phyloP scores from a whole-genome alignment of 2,113 vertebrate species.

The Prionailurus viverrinus region DNA sequence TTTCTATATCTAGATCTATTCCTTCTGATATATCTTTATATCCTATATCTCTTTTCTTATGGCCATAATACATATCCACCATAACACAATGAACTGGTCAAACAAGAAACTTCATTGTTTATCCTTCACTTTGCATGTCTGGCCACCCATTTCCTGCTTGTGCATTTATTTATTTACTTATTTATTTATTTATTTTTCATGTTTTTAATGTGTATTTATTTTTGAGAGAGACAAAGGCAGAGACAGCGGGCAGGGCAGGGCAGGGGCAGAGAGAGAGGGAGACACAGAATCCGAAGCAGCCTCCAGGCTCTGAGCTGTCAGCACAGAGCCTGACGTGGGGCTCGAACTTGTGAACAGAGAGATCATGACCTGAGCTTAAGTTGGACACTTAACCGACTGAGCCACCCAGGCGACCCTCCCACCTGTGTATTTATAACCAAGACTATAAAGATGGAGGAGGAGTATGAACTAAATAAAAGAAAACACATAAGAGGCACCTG shows the following conservation, averaged over 20 bases:
- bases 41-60: background rate
- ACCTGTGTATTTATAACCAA: background rate
- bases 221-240: too few species aligned
- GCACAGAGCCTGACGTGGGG: too few species aligned
- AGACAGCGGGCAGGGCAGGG: too few species aligned
- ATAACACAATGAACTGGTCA: background rate
- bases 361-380: too few species aligned
- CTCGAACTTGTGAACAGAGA: too few species aligned
- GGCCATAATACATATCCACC: background rate
- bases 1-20: background rate
- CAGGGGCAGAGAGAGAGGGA: too few species aligned
- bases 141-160: background rate
- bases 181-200: too few species aligned
- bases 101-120: background rate
- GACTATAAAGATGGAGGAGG: background rate
- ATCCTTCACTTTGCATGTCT: background rate
- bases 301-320: too few species aligned
- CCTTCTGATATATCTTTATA: background rate
- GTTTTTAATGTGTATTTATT: too few species aligned
- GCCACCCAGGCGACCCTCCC: background rate
- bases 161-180: too few species aligned
- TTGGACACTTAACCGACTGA: too few species aligned
- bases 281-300: too few species aligned
- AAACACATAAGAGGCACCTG: background rate
- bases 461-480: background rate